Conservation (phyloP, 2,113 vertebrate species). For the Menura novaehollandiae region DNA sequence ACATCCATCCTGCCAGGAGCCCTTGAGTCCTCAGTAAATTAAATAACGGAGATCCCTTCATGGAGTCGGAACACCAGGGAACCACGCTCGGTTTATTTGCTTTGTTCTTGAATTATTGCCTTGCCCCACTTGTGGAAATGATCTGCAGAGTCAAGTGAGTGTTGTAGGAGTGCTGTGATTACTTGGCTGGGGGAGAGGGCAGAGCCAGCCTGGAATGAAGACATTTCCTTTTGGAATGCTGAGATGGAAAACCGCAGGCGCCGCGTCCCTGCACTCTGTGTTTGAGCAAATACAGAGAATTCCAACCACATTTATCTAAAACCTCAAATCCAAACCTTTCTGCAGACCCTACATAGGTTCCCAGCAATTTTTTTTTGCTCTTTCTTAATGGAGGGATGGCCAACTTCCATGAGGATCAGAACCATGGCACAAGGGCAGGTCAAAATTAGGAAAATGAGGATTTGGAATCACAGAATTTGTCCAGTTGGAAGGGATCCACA, state of each 20-base stretch:
- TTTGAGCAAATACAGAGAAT: background rate
- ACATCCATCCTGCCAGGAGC: slow-evolving; percentile 43
- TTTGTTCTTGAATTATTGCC: background rate
- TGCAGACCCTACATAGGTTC: background rate
- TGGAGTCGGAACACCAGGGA: background rate
- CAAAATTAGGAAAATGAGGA: background rate
- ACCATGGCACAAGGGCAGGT: background rate
- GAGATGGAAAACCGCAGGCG: background rate
- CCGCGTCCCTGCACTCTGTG: no score
- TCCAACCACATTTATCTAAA: background rate
- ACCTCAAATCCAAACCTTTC: background rate
- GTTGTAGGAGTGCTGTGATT: background rate
- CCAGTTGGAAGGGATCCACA: no score
- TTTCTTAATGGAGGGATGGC: background rate
- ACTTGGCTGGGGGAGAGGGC: background rate
- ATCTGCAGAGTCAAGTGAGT: background rate
- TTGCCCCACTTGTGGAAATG: background rate
- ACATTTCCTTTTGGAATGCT: background rate
- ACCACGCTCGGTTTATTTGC: background rate
- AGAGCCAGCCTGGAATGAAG: background rate
- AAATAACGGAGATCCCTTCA: slow-evolving; percentile 1
- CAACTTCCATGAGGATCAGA: background rate
- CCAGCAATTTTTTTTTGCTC: background rate
- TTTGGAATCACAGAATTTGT: background rate
- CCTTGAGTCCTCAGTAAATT: slow-evolving; percentile 41